These are phyloP conservation scores for Drosophila setosimentum DNA, from an alignment of 2,888 invertebrate species.

Conservation along the genomic window DNA sequence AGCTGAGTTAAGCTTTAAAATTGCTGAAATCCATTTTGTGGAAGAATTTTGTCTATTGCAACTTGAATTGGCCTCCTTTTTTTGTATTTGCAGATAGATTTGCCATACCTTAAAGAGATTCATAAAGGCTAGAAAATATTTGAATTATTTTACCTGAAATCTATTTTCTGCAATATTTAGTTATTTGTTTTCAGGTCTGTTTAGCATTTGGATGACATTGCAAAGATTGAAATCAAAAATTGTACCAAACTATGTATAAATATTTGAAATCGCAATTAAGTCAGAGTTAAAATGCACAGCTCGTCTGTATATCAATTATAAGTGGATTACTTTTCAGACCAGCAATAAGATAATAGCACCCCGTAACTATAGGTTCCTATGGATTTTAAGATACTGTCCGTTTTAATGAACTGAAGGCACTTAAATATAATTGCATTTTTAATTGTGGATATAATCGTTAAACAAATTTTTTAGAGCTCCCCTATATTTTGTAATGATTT, in stretches of 20 bases:
- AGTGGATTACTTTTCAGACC: slow-evolving; percentile 1
- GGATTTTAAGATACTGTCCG: slow-evolving; percentile 3
- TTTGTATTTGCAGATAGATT: background rate
- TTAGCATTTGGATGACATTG: background rate
- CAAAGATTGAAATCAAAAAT: background rate
- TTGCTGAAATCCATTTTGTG: background rate
- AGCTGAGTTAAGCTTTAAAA: background rate
- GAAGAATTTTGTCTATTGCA: background rate
- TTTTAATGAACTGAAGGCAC: slow-evolving; percentile 12
- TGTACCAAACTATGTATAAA: no score
- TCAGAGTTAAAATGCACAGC: background rate
- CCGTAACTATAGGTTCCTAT: background rate
- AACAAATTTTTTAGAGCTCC: background rate
- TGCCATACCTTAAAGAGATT: no score
- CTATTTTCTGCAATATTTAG: background rate
- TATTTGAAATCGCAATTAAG: background rate
- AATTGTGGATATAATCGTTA: slow-evolving; percentile 24
- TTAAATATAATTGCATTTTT: slow-evolving; percentile 25
- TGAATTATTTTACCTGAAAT: background rate
- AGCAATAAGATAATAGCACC: background rate
- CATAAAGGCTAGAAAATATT: background rate
- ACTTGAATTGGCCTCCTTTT: background rate
- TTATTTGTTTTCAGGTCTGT: background rate
- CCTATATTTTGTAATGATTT: background rate
- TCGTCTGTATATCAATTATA: slow-evolving; percentile 4